These are phyloP conservation scores for Ostrea edulis DNA, from an alignment of 1,140 invertebrate genomes.

Conservation along the genomic window DNA sequence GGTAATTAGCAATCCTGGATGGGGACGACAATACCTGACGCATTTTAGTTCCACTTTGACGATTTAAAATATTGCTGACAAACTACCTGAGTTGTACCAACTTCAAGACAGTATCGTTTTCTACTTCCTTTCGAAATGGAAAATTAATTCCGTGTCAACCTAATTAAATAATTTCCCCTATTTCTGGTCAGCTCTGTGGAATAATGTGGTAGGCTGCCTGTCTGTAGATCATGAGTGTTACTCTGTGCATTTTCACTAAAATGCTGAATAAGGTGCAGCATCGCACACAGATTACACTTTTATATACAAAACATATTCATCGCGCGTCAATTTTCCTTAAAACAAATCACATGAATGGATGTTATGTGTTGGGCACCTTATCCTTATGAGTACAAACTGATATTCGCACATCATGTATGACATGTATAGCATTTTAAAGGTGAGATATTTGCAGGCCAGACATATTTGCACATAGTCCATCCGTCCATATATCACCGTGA, in stretches of 20 bases:
- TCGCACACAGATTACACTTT: too few relatives aligned
- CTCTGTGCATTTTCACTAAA: too few relatives aligned
- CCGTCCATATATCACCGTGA: not conserved
- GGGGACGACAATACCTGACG: not conserved
- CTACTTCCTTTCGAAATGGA: not conserved
- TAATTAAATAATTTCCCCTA: not conserved
- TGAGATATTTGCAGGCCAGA: not conserved
- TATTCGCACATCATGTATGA: not conserved
- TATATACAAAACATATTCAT: too few relatives aligned
- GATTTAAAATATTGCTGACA: too few relatives aligned
- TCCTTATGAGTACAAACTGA: not conserved
- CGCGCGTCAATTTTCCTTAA: too few relatives aligned
- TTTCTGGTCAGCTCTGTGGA: too few relatives aligned
- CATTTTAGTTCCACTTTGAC: not conserved
- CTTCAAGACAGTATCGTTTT: too few relatives aligned
- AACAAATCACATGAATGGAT: not conserved
- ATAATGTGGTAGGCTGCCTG: too few relatives aligned
- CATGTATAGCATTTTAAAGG: not conserved
- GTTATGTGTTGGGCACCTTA: not conserved
- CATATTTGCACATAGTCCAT: not conserved
- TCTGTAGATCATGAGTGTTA: too few relatives aligned
- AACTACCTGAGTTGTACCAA: too few relatives aligned
- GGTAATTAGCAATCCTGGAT: not conserved
- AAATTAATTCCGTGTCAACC: not conserved
- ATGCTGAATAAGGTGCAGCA: too few relatives aligned